Evolutionary conservation across 1,140 invertebrate species (phyloP).

Genomic region (Chymomyza costata): DNA sequence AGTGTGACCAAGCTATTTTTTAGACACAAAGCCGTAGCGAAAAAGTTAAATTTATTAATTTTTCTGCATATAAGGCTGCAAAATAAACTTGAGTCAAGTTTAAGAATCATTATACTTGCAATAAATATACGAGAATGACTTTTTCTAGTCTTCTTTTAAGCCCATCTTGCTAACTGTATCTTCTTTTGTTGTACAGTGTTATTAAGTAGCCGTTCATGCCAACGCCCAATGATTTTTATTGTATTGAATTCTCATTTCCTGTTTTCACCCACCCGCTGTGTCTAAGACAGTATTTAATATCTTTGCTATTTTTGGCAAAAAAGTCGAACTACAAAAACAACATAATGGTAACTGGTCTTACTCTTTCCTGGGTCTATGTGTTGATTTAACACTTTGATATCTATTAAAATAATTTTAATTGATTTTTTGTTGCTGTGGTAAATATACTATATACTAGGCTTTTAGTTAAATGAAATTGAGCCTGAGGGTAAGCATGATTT

Average conservation of each 20-base stretch:
- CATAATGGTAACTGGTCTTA: slow-evolving; percentile 16
- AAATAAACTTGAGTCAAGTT: slow-evolving; percentile 2
- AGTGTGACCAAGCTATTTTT: too few species aligned
- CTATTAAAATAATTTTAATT: slow-evolving; percentile 44
- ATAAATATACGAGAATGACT: background rate
- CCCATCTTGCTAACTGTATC: background rate
- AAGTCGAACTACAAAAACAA: slow-evolving; percentile 21
- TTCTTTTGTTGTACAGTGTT: background rate
- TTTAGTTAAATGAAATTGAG: slow-evolving; percentile 40
- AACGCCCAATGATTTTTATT: slow-evolving; percentile 49
- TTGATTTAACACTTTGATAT: slow-evolving; percentile 38
- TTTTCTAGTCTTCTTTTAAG: background rate
- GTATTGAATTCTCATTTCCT: slow-evolving; percentile 64
- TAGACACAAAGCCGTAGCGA: too few species aligned
- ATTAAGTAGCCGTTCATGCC: background rate
- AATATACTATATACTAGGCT: slow-evolving; percentile 6
- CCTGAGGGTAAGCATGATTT: background rate
- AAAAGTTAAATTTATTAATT: too few species aligned
- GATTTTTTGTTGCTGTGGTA: slow-evolving; percentile 18
- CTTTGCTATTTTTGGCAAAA: slow-evolving; percentile 56
- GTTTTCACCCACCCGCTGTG: slow-evolving; percentile 23
- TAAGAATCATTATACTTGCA: slow-evolving; percentile 34
- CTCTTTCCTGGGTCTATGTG: slow-evolving; percentile 12
- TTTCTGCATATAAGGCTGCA: slow-evolving; percentile 11
- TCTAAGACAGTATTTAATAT: slow-evolving; percentile 30